Evolutionary conservation across 2,113 vertebrate species (phyloP).

Genomic region (Shinisaurus crocodilurus): DNA sequence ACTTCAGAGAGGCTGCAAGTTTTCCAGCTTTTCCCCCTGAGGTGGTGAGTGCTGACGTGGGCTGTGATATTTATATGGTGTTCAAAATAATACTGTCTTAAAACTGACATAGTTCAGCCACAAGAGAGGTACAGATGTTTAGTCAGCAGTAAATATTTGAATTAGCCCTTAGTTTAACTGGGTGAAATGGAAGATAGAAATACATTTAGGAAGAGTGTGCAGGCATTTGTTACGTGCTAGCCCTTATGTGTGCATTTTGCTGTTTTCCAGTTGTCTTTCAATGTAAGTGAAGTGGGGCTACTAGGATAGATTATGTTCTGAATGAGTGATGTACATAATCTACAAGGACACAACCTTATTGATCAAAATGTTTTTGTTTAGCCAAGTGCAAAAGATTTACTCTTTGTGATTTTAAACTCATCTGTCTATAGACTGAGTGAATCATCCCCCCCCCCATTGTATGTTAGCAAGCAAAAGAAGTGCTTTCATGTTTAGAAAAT

Average conservation of each 20-base stretch:
- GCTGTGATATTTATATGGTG: neutral
- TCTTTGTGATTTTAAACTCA: constrained; percentile 30
- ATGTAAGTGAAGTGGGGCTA: neutral
- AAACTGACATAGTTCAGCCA: neutral
- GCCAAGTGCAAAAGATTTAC: constrained; percentile 27
- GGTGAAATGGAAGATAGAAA: neutral
- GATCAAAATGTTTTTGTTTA: constrained; percentile 27
- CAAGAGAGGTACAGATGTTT: neutral
- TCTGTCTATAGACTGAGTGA: constrained; percentile 20
- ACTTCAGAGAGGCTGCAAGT: neutral
- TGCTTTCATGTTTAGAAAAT: constrained; percentile 9
- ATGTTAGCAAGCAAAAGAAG: neutral
- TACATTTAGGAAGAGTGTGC: neutral
- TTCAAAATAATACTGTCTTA: neutral
- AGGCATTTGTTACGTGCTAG: neutral
- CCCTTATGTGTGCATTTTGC: neutral
- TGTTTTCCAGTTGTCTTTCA: constrained; percentile 15
- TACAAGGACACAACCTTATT: constrained; percentile 32
- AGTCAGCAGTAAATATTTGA: constrained; percentile 7
- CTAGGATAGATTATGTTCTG: constrained; percentile 15
- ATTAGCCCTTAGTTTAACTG: neutral
- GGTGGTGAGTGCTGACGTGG: too few species aligned
- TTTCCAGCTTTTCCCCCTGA: neutral
- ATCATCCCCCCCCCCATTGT: neutral
- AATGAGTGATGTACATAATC: constrained; percentile 31